Conservation (phyloP, 2,888 invertebrate species). For the Platycheirus rosarum region DNA sequence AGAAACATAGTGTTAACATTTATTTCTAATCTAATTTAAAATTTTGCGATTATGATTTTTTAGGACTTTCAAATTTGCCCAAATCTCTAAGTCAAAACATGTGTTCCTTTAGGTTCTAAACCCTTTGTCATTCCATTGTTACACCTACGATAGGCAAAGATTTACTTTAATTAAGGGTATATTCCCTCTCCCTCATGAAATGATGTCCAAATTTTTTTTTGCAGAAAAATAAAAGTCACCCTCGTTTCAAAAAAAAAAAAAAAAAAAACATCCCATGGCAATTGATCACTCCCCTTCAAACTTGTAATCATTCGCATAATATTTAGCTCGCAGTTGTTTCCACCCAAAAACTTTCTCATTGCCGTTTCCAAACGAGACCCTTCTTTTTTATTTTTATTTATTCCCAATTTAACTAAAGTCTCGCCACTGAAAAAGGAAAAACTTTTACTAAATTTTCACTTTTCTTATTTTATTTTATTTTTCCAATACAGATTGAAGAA, state of each 20-base stretch:
- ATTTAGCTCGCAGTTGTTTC: constrained; percentile 4
- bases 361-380: constrained; percentile 25
- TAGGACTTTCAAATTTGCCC: too few relatives aligned
- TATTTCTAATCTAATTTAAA: too few relatives aligned
- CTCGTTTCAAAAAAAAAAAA: background rate
- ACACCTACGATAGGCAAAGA: too few relatives aligned
- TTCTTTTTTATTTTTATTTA: background rate
- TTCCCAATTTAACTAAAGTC: constrained; percentile 37
- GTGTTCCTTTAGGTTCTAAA: too few relatives aligned
- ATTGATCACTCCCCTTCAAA: background rate
- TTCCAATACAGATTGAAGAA: constrained; percentile 40
- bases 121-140: too few relatives aligned
- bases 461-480: constrained; percentile 14
- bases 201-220: constrained; percentile 8
- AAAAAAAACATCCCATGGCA: background rate
- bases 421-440: background rate
- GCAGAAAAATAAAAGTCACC: background rate
- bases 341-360: constrained; percentile 7
- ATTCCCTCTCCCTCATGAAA: constrained; percentile 2
- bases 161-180: too few relatives aligned
- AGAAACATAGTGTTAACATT: too few relatives aligned
- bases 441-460: constrained; percentile 45
- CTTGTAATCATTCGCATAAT: constrained; percentile 3
- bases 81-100: too few relatives aligned
- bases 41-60: too few relatives aligned